Percentiles rank a stretch among this genome's conserved stretches.
phyloP scores from a whole-genome alignment of 2,888 invertebrate species.

The Drosophila anomalata region DNA sequence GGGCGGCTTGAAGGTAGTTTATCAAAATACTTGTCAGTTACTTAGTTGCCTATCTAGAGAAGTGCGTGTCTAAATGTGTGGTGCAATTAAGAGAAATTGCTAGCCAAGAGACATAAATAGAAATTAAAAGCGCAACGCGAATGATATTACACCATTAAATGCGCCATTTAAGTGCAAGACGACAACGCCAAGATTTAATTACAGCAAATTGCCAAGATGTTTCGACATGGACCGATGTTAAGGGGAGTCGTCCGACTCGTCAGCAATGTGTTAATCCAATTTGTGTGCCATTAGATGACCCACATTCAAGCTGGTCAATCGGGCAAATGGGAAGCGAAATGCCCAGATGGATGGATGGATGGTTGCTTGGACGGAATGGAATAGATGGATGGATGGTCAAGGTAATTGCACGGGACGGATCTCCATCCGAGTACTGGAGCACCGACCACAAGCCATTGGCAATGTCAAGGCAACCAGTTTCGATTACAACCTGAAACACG shows the following conservation, averaged over 20 bases:
- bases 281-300: conserved; percentile 69
- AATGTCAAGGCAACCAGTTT: conserved; percentile 78
- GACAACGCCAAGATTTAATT: conserved; percentile 62
- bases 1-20: conserved; percentile 65
- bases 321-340: conserved; percentile 29
- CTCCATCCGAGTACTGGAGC: not conserved
- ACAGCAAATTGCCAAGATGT: conserved; percentile 71
- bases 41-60: conserved; percentile 29
- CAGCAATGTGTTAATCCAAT: conserved; percentile 74
- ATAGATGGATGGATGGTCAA: conserved; percentile 20
- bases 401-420: conserved; percentile 35
- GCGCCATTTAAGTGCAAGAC: conserved; percentile 74
- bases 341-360: conserved; percentile 21
- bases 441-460: conserved; percentile 28
- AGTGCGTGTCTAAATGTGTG: conserved; percentile 26
- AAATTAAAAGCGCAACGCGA: conserved; percentile 70
- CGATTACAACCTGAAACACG: conserved; percentile 51
- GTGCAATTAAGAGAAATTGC: conserved; percentile 68
- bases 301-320: conserved; percentile 42
- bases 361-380: conserved; percentile 8
- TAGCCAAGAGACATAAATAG: conserved; percentile 67
- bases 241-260: conserved; percentile 16
- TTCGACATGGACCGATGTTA: conserved; percentile 36
- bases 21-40: conserved; percentile 58
- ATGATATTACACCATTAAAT: conserved; percentile 79